A percentile compares a stretch with the other conserved stretches of the same genome.
Conservation (phyloP, 2,113 vertebrate genomes). For the Sceloporus undulatus region DNA sequence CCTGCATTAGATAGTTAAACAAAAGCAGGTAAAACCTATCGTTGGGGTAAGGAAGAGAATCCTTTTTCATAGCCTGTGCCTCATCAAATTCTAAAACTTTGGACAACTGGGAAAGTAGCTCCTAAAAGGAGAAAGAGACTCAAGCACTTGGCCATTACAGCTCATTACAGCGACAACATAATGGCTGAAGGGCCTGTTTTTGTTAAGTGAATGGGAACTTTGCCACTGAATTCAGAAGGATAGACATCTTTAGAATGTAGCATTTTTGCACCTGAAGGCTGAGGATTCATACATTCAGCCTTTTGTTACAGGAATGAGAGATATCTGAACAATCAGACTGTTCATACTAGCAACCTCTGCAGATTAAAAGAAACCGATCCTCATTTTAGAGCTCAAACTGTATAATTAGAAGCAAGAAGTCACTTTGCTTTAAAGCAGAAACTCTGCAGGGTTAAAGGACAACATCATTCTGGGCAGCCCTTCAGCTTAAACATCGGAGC, state of each 20-base stretch:
- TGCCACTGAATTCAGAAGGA: background rate
- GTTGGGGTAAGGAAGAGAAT: background rate
- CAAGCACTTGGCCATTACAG: background rate
- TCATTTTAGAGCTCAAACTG: slow-evolving; percentile 55
- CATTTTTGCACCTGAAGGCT: slow-evolving; percentile 33
- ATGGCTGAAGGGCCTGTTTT: slow-evolving; percentile 48
- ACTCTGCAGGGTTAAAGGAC: background rate
- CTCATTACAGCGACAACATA: slow-evolving; percentile 43
- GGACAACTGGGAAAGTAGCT: background rate
- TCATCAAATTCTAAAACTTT: background rate
- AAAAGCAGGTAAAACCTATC: background rate
- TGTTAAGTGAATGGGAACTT: slow-evolving; percentile 31
- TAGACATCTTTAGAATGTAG: background rate
- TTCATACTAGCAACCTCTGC: slow-evolving; percentile 44
- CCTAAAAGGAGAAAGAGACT: background rate
- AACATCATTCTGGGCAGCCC: slow-evolving; percentile 25
- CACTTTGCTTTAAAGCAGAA: slow-evolving; percentile 37
- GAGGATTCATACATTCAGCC: background rate
- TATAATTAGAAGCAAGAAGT: slow-evolving; percentile 2
- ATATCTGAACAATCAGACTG: slow-evolving; percentile 54
- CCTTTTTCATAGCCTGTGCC: background rate
- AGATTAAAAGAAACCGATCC: slow-evolving; percentile 53
- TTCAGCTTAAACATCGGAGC: slow-evolving; percentile 7
- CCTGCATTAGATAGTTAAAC: background rate
- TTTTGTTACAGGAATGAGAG: slow-evolving; percentile 1